Evolutionary conservation across 2,888 invertebrate genomes (phyloP), one percentile per base, ranked within the genome.

Genomic region (Rhagophthalmus giganteus): DNA sequence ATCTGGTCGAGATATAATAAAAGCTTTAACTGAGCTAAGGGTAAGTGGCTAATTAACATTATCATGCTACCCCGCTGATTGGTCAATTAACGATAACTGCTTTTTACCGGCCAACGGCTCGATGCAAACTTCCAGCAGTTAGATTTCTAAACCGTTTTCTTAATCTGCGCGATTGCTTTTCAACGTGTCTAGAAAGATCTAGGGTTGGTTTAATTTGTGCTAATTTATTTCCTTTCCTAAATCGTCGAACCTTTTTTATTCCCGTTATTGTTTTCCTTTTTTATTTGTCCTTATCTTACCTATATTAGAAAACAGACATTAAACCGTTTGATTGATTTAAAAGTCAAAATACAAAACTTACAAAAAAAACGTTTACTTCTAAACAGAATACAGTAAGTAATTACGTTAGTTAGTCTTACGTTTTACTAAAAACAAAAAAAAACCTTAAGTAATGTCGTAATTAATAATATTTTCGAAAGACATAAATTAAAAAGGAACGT

Each of bases 21-120:
- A 59, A 57, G 55, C 54, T 54, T 55, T 53, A 54, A 53, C 53
- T 53, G 48, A 54, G 37, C 54, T 44, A 35, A 28, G 49, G 48
- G 40, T 54, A 54, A 55, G 54, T 57, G 44, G 48, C 55, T 60
- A 58, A 60, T 60, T 60, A 60, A 56, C 50, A 58, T 54, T 48
- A 55, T 54, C 54, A 49, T 46, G 39, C 40, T 25, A 40, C 47
- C 41, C 38, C 37, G 35, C 38, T 57, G 56, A 59, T 59, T 59
- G 57, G 54, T 35, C 59, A 55, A 59, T 59, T 57, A 59, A 50
- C 46, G 47, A 44, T 33, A 33, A 44, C 32, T 44, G 47, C 40
- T 30, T 48, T 48, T 42, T 38, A 42, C 52, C 44, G 42, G 39
- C 42, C 41, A 54, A 37, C 38, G 35, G 34, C 26, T 37, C 25